Evolutionary conservation across 1,140 invertebrate genomes (phyloP), one percentile per base, ranked within the genome.

Genomic region (Anoplolepis gracilipes): DNA sequence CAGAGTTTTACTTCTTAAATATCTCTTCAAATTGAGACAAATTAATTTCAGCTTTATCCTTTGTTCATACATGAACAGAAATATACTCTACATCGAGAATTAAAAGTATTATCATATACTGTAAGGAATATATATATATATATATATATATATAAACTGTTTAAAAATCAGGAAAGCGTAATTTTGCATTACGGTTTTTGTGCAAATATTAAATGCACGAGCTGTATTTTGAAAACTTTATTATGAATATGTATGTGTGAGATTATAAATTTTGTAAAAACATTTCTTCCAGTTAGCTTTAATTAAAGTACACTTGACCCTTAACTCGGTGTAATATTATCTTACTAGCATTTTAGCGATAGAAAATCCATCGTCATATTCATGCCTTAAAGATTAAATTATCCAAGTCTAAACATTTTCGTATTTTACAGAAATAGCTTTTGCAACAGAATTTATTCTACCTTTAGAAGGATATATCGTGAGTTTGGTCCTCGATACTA

Each of bases 221-320:
- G n/a, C 6, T 55, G 16, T 25, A 13, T 36, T 59, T 33, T 33
- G 39, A 16, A 28, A 55, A 69, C n/a, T 55, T 79, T 28, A 1
- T 30, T 22, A 28, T 33, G 64, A 6, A 28, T 55, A 69, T 16
- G 25, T 25, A 19, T n/a, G 13, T 30, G 11, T 8, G 10, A 28
- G 5, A 36, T 61, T n/a, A 16, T 36, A 57, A 75, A 75, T 30
- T 36, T 69, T 13, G 22, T 22, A 33, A 28, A 55, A 53, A 67
- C 16, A 57, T 70, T 25, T 79, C 13, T 65, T 30, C 19, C 42
- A 46, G 16, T 22, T 78, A 65, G 46, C 65, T 78, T 30, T 70
- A 55, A 57, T 79, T 69, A 79, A 69, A 79, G 36, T 25, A 39
- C 33, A 70, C 1, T 13, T 36, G 76, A 11, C 30, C 57, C 28